Conservation (phyloP, 2,797 vertebrate species). For the Synanceia verrucosa region DNA sequence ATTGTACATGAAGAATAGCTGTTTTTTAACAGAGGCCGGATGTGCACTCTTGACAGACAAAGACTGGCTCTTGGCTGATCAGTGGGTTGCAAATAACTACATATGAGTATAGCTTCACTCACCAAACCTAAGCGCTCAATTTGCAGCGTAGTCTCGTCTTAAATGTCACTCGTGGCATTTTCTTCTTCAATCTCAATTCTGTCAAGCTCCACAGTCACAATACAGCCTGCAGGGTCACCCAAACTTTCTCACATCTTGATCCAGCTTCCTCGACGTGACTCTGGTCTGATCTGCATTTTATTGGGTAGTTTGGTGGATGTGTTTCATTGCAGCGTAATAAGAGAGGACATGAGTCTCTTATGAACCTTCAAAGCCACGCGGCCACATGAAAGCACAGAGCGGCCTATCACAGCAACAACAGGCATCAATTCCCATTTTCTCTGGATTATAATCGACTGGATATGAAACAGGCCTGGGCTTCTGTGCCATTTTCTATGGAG, state of each 20-base stretch:
- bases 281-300: slow-evolving; percentile 54
- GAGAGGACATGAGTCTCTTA: slow-evolving; percentile 60
- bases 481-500: slow-evolving; percentile 52
- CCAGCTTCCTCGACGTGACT: slow-evolving; percentile 51
- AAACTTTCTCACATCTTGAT: slow-evolving; percentile 53
- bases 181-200: background rate
- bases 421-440: slow-evolving; percentile 50
- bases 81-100: slow-evolving; percentile 22
- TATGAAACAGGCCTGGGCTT: slow-evolving; percentile 63
- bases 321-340: slow-evolving; percentile 63
- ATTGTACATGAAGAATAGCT: background rate
- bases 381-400: slow-evolving; percentile 68
- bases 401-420: slow-evolving; percentile 46
- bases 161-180: background rate
- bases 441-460: slow-evolving; percentile 61
- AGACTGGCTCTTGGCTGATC: slow-evolving; percentile 19
- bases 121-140: slow-evolving; percentile 10
- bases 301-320: slow-evolving; percentile 56
- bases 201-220: slow-evolving; percentile 6
- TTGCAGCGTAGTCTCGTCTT: background rate
- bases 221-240: slow-evolving; percentile 24
- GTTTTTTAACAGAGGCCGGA: background rate
- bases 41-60: slow-evolving; percentile 25
- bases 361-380: slow-evolving; percentile 60
- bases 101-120: slow-evolving; percentile 11